phyloP scores from a whole-genome alignment of 2,888 invertebrate species.

The Hoplodrina ambigua region DNA sequence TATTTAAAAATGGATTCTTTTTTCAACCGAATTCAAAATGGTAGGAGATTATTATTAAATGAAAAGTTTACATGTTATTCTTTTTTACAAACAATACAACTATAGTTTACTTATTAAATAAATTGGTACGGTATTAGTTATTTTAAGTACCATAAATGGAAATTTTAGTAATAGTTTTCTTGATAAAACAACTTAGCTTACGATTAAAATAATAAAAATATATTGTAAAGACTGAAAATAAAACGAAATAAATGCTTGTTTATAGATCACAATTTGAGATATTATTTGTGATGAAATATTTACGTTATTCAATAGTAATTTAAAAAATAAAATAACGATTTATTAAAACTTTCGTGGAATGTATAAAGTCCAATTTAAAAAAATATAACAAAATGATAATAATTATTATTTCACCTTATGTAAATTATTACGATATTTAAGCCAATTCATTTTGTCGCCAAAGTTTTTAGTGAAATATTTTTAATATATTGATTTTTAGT shows the following conservation, averaged over 20 bases:
- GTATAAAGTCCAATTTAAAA: slow-evolving; percentile 26
- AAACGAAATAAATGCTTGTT: slow-evolving; percentile 42
- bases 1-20: no score
- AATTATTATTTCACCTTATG: background rate
- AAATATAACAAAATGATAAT: slow-evolving; percentile 21
- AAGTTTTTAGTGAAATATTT: background rate
- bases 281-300: slow-evolving; percentile 31
- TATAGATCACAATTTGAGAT: slow-evolving; percentile 41
- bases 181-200: slow-evolving; percentile 32
- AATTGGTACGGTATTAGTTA: background rate
- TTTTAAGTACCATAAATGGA: background rate
- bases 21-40: background rate
- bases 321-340: background rate
- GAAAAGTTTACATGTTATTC: background rate
- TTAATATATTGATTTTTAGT: background rate
- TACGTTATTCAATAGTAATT: background rate
- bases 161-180: background rate
- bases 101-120: background rate
- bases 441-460: slow-evolving; percentile 8
- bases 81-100: slow-evolving; percentile 27
- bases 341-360: slow-evolving; percentile 26
- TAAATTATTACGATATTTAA: background rate
- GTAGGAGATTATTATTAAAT: background rate
- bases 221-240: slow-evolving; percentile 20
- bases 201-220: slow-evolving; percentile 11